A percentile compares a stretch with the other conserved stretches of the same genome.
Conservation (phyloP, 2,113 vertebrate species). For the Andinoacara biseriatus region DNA sequence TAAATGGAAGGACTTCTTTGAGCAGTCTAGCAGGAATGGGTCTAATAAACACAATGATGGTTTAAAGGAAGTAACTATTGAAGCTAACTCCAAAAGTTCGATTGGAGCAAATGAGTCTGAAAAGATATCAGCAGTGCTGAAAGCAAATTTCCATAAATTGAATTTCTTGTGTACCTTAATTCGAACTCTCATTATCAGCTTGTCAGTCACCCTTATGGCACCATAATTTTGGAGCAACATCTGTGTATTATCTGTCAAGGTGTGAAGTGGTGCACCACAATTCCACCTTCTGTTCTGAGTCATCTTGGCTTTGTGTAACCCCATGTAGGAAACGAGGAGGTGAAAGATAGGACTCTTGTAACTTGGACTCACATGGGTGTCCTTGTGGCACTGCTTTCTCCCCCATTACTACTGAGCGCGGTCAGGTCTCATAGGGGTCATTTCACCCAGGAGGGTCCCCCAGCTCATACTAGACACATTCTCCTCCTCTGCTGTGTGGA, state of each 20-base stretch:
- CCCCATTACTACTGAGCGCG: constrained; percentile 8
- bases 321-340: background rate
- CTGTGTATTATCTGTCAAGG: constrained; percentile 1
- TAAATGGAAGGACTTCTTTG: too few species aligned
- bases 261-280: background rate
- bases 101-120: too few species aligned
- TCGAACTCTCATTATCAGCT: background rate
- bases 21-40: too few species aligned
- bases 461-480: constrained; percentile 26
- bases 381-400: constrained; percentile 1
- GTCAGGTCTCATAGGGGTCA: constrained; percentile 52
- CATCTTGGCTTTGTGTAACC: background rate
- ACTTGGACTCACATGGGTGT: constrained; percentile 10
- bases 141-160: background rate
- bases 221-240: background rate
- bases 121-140: too few species aligned
- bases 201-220: background rate
- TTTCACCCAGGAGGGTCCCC: constrained; percentile 48
- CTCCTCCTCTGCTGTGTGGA: background rate
- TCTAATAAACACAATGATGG: too few species aligned
- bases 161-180: background rate
- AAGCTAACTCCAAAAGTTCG: too few species aligned
- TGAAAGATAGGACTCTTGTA: constrained; percentile 30
- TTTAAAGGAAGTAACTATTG: too few species aligned
- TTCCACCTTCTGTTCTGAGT: background rate